Percentiles rank a stretch among this genome's conserved stretches.
Evolutionary conservation across 2,888 invertebrate genomes (phyloP).

Genomic region (Ctenicera cuprea): DNA sequence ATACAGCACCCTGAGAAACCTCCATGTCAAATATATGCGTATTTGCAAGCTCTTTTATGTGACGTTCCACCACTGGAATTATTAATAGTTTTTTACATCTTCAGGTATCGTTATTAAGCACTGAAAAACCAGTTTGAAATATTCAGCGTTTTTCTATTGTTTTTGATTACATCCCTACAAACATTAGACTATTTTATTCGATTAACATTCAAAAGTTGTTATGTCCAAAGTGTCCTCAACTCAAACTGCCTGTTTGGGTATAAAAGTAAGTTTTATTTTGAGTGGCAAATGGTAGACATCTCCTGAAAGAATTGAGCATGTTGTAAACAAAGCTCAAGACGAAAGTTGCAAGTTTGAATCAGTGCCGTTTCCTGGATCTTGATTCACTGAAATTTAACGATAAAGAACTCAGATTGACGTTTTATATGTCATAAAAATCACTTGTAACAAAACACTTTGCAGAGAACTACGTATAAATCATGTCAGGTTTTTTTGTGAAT

Average conservation of each 20-base stretch:
- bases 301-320: conserved; percentile 24
- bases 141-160: no score
- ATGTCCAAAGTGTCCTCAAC: background rate
- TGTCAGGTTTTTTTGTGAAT: conserved; percentile 65
- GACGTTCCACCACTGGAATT: no score
- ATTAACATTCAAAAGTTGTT: no score
- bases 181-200: no score
- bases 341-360: conserved; percentile 45
- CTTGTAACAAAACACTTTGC: conserved; percentile 70
- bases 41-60: no score
- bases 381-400: conserved; percentile 61
- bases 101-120: no score
- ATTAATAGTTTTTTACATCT: no score
- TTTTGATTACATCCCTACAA: no score
- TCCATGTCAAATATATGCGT: no score
- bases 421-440: conserved; percentile 71
- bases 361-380: conserved; percentile 44
- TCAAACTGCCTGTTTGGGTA: conserved; percentile 1
- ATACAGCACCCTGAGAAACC: no score
- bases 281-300: conserved; percentile 23
- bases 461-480: conserved; percentile 69
- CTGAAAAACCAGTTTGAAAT: no score
- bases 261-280: conserved; percentile 14
- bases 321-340: conserved; percentile 37
- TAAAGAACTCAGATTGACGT: conserved; percentile 67